Conservation (phyloP, 2,888 invertebrate genomes). For the Willowsia nigromaculata region DNA sequence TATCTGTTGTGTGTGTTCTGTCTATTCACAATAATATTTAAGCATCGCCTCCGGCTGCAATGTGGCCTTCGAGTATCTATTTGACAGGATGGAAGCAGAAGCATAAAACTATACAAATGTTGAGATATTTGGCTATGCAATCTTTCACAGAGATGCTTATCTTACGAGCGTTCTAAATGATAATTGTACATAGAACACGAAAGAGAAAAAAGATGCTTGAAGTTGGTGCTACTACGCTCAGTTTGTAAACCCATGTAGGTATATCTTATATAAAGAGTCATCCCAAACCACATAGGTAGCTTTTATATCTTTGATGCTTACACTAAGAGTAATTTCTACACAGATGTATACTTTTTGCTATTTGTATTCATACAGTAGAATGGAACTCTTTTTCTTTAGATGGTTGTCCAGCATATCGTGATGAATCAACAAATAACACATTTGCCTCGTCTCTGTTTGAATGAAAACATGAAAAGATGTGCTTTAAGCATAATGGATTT, state of each 20-base stretch:
- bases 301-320: not conserved
- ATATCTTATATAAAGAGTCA: too few species aligned
- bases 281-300: too few species aligned
- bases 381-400: not conserved
- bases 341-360: not conserved
- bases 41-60: not conserved
- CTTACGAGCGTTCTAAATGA: not conserved
- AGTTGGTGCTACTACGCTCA: too few species aligned
- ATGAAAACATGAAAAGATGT: not conserved
- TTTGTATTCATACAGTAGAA: not conserved
- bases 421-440: not conserved
- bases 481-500: slow-evolving; percentile 27
- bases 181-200: slow-evolving; percentile 33
- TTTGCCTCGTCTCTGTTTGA: not conserved
- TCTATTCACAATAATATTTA: not conserved
- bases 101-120: not conserved
- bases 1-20: not conserved
- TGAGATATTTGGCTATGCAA: not conserved
- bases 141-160: slow-evolving; percentile 4
- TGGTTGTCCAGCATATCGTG: slow-evolving; percentile 23
- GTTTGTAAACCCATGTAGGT: too few species aligned
- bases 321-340: not conserved
- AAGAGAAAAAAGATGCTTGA: not conserved
- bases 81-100: slow-evolving; percentile 40
- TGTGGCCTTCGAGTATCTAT: slow-evolving; percentile 32